Conservation (phyloP, 2,113 vertebrate species). For the Caloenas nicobarica region DNA sequence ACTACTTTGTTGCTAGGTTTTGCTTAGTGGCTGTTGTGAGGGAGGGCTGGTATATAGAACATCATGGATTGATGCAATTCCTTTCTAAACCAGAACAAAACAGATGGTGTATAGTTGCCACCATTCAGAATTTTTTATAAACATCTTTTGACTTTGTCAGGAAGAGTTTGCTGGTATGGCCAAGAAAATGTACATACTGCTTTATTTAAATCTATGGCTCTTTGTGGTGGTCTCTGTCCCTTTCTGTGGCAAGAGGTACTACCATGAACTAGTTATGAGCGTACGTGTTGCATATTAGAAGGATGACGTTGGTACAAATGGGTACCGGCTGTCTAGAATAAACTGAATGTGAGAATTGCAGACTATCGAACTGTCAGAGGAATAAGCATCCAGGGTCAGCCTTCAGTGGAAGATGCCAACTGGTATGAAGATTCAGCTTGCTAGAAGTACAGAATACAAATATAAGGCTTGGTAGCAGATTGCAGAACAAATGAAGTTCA, state of each 20-base stretch:
- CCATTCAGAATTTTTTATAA: constrained; percentile 13
- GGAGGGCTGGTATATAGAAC: not conserved
- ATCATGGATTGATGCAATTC: not conserved
- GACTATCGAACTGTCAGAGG: not conserved
- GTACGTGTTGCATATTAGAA: not conserved
- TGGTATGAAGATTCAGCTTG: not conserved
- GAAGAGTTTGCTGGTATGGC: not conserved
- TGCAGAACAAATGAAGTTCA: not conserved
- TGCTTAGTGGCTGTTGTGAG: constrained; percentile 16
- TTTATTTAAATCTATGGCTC: not conserved
- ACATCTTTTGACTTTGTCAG: not conserved
- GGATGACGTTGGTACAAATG: not conserved
- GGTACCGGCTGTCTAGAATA: not conserved
- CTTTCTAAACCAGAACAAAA: constrained; percentile 35
- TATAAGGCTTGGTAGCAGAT: not conserved
- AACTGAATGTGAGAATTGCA: not conserved
- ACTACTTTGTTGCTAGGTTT: constrained; percentile 22
- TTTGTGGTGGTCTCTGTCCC: not conserved
- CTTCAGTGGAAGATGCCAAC: not conserved
- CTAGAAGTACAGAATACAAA: not conserved
- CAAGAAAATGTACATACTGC: not conserved
- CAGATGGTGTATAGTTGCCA: constrained; percentile 30
- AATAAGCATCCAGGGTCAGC: not conserved
- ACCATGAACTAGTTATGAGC: not conserved
- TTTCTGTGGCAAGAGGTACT: not conserved